A percentile compares a stretch with the other conserved stretches of the same genome.
Evolutionary conservation across 2,113 vertebrate species (phyloP).

Genomic region (Apteryx mantelli): DNA sequence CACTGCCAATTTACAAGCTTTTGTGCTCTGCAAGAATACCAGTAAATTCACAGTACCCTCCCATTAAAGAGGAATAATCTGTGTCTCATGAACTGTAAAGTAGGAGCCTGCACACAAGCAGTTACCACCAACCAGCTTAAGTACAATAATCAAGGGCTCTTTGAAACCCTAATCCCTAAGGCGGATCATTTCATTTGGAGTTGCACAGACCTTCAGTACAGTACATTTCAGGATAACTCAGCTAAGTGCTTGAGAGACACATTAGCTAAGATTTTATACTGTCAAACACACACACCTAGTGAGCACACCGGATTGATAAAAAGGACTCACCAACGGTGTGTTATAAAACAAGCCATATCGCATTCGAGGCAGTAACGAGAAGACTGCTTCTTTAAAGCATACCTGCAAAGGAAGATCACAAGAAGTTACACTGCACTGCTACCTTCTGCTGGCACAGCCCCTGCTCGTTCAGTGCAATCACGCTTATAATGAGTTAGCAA

Average conservation of each 20-base stretch:
- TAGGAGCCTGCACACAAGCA: neutral
- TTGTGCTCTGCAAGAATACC: neutral
- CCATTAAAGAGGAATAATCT: neutral
- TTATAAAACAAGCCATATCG: conserved; percentile 97
- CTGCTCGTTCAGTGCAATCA: neutral
- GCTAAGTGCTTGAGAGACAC: neutral
- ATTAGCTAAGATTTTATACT: neutral
- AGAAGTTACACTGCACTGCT: neutral
- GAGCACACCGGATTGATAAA: neutral
- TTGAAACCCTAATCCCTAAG: neutral
- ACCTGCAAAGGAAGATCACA: conserved; percentile 79
- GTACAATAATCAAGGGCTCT: neutral
- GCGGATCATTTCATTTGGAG: neutral
- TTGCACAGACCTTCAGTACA: neutral
- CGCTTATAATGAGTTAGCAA: neutral
- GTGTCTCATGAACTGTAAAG: neutral
- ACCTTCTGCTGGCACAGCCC: neutral
- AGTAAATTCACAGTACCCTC: neutral
- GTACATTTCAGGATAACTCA: neutral
- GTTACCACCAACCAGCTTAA: neutral
- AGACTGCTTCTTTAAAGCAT: conserved; percentile 92
- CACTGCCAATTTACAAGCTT: neutral
- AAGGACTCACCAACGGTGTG: conserved; percentile 90
- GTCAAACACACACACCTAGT: neutral
- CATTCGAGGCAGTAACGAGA: conserved; percentile 95